These are phyloP conservation scores for Gryon sp. DNA, from an alignment of 1,140 invertebrate genomes.

Conservation along the genomic window DNA sequence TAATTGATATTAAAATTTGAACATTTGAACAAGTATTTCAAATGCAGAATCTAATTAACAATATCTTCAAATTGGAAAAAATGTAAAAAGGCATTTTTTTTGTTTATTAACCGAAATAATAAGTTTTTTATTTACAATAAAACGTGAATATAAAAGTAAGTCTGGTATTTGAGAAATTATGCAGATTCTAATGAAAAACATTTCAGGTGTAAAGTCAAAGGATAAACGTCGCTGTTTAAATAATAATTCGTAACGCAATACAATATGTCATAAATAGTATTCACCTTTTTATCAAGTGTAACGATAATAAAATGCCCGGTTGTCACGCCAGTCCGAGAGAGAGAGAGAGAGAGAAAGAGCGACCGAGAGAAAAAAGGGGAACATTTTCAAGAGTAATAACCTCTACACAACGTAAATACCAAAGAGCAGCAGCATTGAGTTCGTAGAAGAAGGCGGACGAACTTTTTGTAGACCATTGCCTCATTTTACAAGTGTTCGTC, in stretches of 20 bases:
- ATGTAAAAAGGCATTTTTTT: no score
- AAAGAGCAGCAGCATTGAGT: constrained; percentile 12
- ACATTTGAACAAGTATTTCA: no score
- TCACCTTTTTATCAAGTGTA: constrained; percentile 1
- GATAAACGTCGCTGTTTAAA: no score
- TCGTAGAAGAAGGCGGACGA: neutral
- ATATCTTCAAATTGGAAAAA: no score
- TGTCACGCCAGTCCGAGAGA: constrained; percentile 10
- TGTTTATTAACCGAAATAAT: no score
- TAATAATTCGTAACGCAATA: neutral
- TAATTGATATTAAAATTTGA: no score
- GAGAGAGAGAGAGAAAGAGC: no score
- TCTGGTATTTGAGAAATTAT: no score
- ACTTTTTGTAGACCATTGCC: constrained; percentile 1
- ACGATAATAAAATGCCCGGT: constrained; percentile 14
- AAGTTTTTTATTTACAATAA: no score
- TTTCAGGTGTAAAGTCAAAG: neutral
- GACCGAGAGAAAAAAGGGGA: constrained; percentile 5
- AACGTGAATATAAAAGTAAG: no score
- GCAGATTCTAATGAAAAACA: no score
- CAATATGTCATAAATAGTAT: constrained; percentile 8
- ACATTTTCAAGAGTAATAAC: constrained; percentile 37
- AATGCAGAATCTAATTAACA: no score
- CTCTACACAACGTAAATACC: constrained; percentile 13
- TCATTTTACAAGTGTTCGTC: constrained; percentile 25